These are phyloP conservation scores for Anthoscopus minutus DNA, from an alignment of 2,113 vertebrate species.

Conservation along the genomic window DNA sequence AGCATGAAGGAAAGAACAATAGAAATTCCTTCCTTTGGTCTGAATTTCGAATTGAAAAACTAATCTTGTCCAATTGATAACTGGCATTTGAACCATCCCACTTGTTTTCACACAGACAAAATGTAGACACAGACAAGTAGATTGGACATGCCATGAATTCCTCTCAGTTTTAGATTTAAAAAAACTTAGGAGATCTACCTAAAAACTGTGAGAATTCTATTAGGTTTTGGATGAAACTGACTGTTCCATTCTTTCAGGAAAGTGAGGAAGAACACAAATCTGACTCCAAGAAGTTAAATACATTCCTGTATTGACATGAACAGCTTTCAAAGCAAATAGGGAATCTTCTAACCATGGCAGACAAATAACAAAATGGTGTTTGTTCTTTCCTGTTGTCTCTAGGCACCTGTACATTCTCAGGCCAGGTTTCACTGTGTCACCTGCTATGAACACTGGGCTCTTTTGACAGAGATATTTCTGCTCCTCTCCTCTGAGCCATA, in stretches of 20 bases:
- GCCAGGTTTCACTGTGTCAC: background rate
- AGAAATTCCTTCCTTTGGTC: background rate
- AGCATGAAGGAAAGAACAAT: slow-evolving; percentile 3
- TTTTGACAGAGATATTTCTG: background rate
- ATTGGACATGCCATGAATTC: background rate
- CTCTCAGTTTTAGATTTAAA: background rate
- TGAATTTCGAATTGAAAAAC: background rate
- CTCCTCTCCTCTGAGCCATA: background rate
- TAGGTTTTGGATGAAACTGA: background rate
- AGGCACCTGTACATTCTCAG: background rate
- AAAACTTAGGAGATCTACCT: background rate
- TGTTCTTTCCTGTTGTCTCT: background rate
- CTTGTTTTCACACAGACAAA: background rate
- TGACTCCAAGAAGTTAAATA: background rate
- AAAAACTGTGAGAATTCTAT: background rate
- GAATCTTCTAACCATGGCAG: background rate
- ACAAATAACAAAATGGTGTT: background rate
- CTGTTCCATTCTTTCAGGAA: background rate
- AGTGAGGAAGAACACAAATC: background rate
- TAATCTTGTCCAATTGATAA: background rate
- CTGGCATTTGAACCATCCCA: background rate
- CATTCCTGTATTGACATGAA: background rate
- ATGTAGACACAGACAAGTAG: background rate
- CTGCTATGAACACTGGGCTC: background rate
- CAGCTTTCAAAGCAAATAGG: background rate